Evolutionary conservation across 2,888 invertebrate genomes (phyloP), one percentile per base, ranked within the genome.

Genomic region (Itoplectis maculator): DNA sequence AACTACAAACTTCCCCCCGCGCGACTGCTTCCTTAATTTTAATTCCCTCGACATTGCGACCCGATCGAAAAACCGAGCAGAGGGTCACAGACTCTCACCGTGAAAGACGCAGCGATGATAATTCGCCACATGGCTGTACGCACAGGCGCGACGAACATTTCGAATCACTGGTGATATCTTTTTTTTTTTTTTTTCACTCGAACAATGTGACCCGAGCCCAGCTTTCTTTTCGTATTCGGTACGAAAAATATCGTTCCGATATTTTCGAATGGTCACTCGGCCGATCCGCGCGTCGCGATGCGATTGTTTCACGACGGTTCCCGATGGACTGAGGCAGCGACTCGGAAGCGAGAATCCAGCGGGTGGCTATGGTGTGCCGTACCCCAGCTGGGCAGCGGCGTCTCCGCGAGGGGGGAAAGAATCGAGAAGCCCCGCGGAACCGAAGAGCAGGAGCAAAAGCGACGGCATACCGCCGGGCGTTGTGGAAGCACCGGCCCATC

Each of bases 221-320:
- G n/a, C n/a, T n/a, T n/a, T n/a, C n/a, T n/a, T n/a, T 18, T 11
- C 20, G 35, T 15, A 15, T 35, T 47, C 3, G 54, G n/a, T n/a
- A n/a, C 37, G 29, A 29, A 29, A 29, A 29, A 29, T 29, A 29
- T 29, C 18, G 47, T 35, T 56, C n/a, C 42, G 42, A 11, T 72
- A 54, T 23, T 4, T 49, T 75, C 49, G 35, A 45, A n/a, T n/a
- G 54, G 40, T 8, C 15, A 49, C 11, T 18, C 29, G 23, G 54
- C 51, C 29, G n/a, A n/a, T 61, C 59, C 63, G 5, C 54, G 18
- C 9, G 37, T 20, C 18, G 29, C 70, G 77, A 75, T 68, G 76
- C 88, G 89, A 90, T 91, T 90, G 89, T 89, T n/a, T 85, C 75
- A 87, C 87, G 90, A 88, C 88, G 88, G 89, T 87, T 88, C 85